phyloP scores from a whole-genome alignment of 2,797 vertebrate genomes.

The Atherinosoma microstoma region DNA sequence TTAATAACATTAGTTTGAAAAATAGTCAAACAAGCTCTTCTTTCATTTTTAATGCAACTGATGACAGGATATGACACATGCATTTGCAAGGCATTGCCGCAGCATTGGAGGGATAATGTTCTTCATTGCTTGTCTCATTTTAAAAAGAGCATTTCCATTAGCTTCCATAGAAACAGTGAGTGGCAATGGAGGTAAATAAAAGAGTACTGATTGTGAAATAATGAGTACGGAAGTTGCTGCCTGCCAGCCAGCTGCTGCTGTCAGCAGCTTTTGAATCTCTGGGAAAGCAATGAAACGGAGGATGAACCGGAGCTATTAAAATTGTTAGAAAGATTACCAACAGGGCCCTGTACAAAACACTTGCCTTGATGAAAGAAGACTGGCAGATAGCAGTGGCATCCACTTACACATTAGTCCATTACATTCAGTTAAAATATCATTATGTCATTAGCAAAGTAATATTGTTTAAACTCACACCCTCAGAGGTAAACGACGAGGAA shows the following conservation, averaged over 20 bases:
- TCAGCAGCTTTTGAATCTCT: slow-evolving; percentile 75
- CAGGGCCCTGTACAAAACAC: slow-evolving; percentile 49
- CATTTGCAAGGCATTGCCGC: background rate
- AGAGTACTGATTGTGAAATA: slow-evolving; percentile 73
- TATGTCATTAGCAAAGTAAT: slow-evolving; percentile 43
- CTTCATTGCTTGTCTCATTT: slow-evolving; percentile 42
- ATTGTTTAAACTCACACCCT: slow-evolving; percentile 11
- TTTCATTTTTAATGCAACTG: background rate
- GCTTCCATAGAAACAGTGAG: slow-evolving; percentile 42
- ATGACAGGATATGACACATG: background rate
- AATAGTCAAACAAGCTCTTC: background rate
- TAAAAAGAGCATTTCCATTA: slow-evolving; percentile 62
- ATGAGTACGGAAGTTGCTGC: slow-evolving; percentile 65
- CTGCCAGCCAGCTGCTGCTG: slow-evolving; percentile 65
- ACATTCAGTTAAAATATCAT: slow-evolving; percentile 42
- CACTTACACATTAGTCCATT: slow-evolving; percentile 50
- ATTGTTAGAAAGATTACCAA: slow-evolving; percentile 65
- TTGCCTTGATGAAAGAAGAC: slow-evolving; percentile 51
- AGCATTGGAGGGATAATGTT: slow-evolving; percentile 6
- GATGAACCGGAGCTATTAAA: slow-evolving; percentile 69
- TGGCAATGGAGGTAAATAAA: slow-evolving; percentile 69
- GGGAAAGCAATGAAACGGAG: slow-evolving; percentile 55
- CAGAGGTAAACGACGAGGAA: slow-evolving; percentile 18
- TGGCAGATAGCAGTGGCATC: slow-evolving; percentile 41
- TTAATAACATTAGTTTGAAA: background rate